These are phyloP conservation scores for Smittia aterrima DNA, from an alignment of 2,888 invertebrate species.

Conservation along the genomic window DNA sequence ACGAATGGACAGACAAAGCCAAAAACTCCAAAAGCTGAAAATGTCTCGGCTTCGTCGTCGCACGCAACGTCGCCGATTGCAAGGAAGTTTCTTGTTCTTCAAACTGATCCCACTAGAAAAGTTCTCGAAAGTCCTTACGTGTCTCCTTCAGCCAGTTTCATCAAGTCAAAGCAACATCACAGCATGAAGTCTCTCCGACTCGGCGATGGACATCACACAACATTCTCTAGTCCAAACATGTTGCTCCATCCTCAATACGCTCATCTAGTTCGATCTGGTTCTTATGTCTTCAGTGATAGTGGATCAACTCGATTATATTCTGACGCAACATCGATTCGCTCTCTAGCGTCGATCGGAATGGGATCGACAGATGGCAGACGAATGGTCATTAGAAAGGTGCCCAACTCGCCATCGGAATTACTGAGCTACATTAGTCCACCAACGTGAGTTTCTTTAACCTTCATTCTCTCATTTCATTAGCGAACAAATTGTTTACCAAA, in stretches of 20 bases:
- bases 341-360: slow-evolving; percentile 81
- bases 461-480: background rate
- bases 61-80: background rate
- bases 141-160: slow-evolving; percentile 24
- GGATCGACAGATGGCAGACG: slow-evolving; percentile 85
- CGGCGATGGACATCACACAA: slow-evolving; percentile 50
- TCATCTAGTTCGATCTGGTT: slow-evolving; percentile 53
- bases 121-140: slow-evolving; percentile 8
- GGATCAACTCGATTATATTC: slow-evolving; percentile 58
- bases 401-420: slow-evolving; percentile 80
- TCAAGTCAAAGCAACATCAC: slow-evolving; percentile 45
- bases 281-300: slow-evolving; percentile 62
- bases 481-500: slow-evolving; percentile 7
- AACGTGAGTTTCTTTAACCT: slow-evolving; percentile 62
- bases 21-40: background rate
- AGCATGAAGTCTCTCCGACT: slow-evolving; percentile 53
- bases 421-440: slow-evolving; percentile 82
- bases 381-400: slow-evolving; percentile 79
- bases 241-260: slow-evolving; percentile 48
- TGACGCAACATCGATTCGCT: slow-evolving; percentile 73
- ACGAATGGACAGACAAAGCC: background rate
- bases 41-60: too few species aligned
- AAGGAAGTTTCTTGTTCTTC: slow-evolving; percentile 6
- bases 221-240: slow-evolving; percentile 55
- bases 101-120: background rate